Evolutionary conservation across 2,113 vertebrate species (phyloP).

Genomic region (Onychostruthus taczanowskii): DNA sequence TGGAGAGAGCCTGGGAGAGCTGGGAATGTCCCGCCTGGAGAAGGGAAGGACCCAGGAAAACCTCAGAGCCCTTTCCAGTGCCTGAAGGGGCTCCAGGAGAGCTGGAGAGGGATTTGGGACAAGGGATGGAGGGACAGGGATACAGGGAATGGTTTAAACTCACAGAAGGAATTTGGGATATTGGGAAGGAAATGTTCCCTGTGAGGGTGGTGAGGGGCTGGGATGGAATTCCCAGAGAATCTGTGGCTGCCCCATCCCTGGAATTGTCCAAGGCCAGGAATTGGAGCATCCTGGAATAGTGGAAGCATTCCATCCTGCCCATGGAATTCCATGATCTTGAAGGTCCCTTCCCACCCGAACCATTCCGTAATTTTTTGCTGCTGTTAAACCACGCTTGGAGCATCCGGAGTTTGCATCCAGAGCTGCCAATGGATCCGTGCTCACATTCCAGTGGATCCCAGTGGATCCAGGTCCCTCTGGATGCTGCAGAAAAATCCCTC

Average conservation of each 20-base stretch:
- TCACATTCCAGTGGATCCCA: background rate
- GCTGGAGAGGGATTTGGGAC: background rate
- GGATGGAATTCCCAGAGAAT: background rate
- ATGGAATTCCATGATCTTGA: background rate
- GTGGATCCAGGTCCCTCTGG: background rate
- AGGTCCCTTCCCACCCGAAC: background rate
- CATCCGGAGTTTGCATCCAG: rapidly evolving
- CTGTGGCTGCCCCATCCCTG: background rate
- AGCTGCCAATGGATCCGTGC: background rate
- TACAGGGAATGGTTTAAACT: background rate
- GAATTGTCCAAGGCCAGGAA: background rate
- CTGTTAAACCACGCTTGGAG: background rate
- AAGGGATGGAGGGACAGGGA: background rate
- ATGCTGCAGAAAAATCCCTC: background rate
- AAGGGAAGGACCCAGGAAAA: background rate
- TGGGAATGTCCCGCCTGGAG: background rate
- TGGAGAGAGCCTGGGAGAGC: background rate
- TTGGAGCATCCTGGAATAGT: rapidly evolving
- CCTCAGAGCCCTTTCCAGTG: rapidly evolving
- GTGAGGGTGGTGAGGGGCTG: background rate
- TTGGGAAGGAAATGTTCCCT: background rate
- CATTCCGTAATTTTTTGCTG: background rate
- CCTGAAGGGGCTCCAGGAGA: background rate
- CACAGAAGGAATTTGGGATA: background rate
- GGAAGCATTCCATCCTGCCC: background rate